Percentiles rank a stretch among this genome's conserved stretches.
Conservation (phyloP, 2,888 invertebrate genomes). For the Anoncus sp. region DNA sequence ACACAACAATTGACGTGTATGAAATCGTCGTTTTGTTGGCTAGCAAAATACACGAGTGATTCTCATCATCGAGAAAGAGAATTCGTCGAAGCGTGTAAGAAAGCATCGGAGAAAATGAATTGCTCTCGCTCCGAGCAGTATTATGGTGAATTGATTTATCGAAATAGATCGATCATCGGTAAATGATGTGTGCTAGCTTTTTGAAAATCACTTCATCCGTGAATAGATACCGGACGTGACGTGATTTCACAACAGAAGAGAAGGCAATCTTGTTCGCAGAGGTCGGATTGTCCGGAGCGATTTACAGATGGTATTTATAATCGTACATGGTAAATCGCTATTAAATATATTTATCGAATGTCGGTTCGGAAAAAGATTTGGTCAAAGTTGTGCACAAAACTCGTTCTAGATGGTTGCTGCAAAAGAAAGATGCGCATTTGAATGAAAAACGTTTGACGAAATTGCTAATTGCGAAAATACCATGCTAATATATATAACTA, state of each 20-base stretch:
- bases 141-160: slow-evolving; percentile 34
- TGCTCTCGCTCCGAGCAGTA: slow-evolving; percentile 2
- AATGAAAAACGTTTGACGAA: too few species aligned
- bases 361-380: neutral
- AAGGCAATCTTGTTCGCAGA: neutral
- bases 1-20: neutral
- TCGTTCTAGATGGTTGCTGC: too few species aligned
- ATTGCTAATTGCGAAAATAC: neutral
- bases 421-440: too few species aligned
- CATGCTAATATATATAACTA: neutral
- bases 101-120: slow-evolving; percentile 24
- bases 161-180: slow-evolving; percentile 34
- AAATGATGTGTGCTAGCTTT: slow-evolving; percentile 25
- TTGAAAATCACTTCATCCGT: slow-evolving; percentile 14
- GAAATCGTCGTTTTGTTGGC: neutral
- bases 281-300: neutral
- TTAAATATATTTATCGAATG: neutral
- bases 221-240: neutral
- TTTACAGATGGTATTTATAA: neutral
- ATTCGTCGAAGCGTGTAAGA: slow-evolving; percentile 37
- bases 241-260: neutral
- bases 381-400: neutral
- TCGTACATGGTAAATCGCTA: neutral
- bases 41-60: neutral
- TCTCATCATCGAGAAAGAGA: slow-evolving; percentile 14